Base-by-base conservation (phyloP, 2,797 vertebrate species). In the Sebastes flavidus region DNA sequence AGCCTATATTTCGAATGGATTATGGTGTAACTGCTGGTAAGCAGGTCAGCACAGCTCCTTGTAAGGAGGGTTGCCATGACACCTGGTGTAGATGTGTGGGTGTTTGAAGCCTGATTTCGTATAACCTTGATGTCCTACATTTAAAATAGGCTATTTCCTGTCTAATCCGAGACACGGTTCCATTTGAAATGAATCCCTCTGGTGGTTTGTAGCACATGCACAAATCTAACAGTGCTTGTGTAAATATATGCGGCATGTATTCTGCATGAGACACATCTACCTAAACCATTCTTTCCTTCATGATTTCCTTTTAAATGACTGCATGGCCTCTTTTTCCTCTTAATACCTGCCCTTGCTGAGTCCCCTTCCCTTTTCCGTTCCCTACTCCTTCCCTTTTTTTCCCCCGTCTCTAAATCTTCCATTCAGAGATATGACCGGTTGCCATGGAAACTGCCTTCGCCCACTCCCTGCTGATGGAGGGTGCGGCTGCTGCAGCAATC, bases 401-500 rank as follows among this genome's bases (percentile, higher is more conserved):
- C 80, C 81, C 65, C 76, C 67, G 72, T 86, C 85, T 87, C 78
- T 81, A 83, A 87, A 88, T 85, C 92, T 91, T 90, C 90, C 91
- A 94, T 92, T 92, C 89, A 86, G 85, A 92, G 92, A 94, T 93
- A 92, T 87, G 91, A 91, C 84, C 25, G 83, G 95, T 96, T 95
- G 84, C 94, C 89, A 91, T 94, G 91, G 95, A 94, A 96, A 96
- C 95, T 94, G 92, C 92, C 76, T 93, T 95, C 90, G 91, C 95
- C 94, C 94, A 94, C 94, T 95, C 90, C 89, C 90, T 87, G 91
- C 94, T 92, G 92, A 95, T 87, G 88, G 93, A 92, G 93, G 92
- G 93, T 92, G 92, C 91, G 93, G 93, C 91, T 93, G 89, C 95
- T 95, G 95, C 95, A 94, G 96, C 94, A 95, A 93, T 94, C 90